Base-by-base conservation (phyloP, 2,113 vertebrate genomes). In the Hypanus sabinus region DNA sequence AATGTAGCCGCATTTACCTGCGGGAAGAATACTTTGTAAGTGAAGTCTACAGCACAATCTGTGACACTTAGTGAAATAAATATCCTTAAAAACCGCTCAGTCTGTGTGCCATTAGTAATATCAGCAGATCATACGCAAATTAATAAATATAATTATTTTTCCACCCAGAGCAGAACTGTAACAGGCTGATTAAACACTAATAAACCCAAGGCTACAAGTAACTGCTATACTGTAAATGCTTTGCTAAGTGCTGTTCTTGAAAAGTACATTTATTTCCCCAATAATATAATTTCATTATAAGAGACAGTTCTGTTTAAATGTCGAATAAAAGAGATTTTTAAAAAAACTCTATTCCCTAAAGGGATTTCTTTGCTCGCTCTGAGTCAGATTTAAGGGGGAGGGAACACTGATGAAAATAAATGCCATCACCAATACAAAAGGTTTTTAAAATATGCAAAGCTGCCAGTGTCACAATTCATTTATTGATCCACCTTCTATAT, bases 371-470 rank as follows among this genome's bases (percentile, higher is more conserved):
- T 11, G 68, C 33, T 73, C 14, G 6, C n/a, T 27, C 55, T 30
- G 68, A 16, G 38, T 38, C 38, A 73, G 91, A 75, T 55, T 18
- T 46, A 46, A 73, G 91, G 91, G 91, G 68, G 68, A 55, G 91
- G 91, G 36, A 65, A 36, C 20, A n/a, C 33, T 7, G 65, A 93
- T 10, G 46, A 27, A 46, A 93, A 55, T 75, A 46, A 73, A 73
- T 36, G 36, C 73, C 91, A 93, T 92, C 90, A 92, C 55, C 91
- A 55, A 93, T 93, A 73, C 36, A 70, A 93, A 24, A 10, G 70
- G 91, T 70, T 93, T 93, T 93, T 93, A 93, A 93, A 73, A 33
- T 70, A 71, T 73, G 68, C 36, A 46, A 93, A 24, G 91, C 91
- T 46, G 91, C 73, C 73, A 73, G 65, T 93, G 70, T 55, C 91